These are phyloP conservation scores for Coptotermes formosanus DNA, from an alignment of 1,140 invertebrate species.

Conservation along the genomic window DNA sequence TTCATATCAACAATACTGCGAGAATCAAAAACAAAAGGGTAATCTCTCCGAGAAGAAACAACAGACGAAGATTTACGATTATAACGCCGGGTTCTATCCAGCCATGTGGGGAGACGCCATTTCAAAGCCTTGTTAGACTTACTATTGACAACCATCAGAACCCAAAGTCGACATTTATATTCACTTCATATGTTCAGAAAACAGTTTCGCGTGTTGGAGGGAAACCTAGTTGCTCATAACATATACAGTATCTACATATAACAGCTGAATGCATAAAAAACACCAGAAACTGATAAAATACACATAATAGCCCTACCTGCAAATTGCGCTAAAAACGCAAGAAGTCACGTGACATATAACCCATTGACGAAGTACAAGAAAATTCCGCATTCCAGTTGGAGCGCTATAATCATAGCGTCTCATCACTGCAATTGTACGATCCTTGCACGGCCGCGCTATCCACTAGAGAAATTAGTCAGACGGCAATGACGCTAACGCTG, in stretches of 20 bases:
- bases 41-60: neutral
- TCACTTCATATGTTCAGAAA: neutral
- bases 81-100: conserved; percentile 32
- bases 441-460: no score
- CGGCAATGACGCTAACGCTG: no score
- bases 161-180: conserved; percentile 23
- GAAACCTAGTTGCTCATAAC: neutral
- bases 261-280: conserved; percentile 8
- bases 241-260: neutral
- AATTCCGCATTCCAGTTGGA: neutral
- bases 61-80: neutral
- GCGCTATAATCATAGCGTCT: conserved; percentile 7
- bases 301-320: conserved; percentile 32
- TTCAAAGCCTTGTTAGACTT: conserved; percentile 35
- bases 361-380: conserved; percentile 22
- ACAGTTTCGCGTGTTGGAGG: neutral
- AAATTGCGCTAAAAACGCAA: conserved; percentile 35
- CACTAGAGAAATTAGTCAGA: no score
- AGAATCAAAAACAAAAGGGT: neutral
- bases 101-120: conserved; percentile 37
- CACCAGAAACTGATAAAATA: conserved; percentile 28
- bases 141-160: conserved; percentile 36
- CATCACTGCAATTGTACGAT: no score
- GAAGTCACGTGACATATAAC: conserved; percentile 32
- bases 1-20: neutral